phyloP scores from a whole-genome alignment of 1,140 invertebrate species.

The Frieseomelitta varia region DNA sequence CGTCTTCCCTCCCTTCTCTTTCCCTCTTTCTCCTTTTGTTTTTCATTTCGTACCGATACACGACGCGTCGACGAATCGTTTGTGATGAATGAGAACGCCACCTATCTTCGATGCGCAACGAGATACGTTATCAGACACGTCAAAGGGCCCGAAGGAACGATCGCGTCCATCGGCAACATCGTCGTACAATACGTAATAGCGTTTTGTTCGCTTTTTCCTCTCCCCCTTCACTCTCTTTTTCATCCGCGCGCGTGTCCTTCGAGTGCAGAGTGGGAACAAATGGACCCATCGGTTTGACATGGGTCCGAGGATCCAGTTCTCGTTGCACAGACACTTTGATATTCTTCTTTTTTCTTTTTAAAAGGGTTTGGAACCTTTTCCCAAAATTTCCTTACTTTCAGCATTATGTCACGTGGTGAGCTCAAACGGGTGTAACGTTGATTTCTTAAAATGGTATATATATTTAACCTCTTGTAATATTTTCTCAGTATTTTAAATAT shows the following conservation, averaged over 20 bases:
- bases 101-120: slow-evolving; percentile 21
- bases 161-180: neutral
- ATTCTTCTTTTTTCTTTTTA: neutral
- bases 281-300: neutral
- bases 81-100: slow-evolving; percentile 44
- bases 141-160: slow-evolving; percentile 25
- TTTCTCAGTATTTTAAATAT: too few relatives aligned
- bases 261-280: neutral
- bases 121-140: slow-evolving; percentile 22
- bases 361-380: too few relatives aligned
- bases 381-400: too few relatives aligned
- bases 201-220: neutral
- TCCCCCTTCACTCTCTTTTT: neutral
- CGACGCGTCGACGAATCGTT: slow-evolving; percentile 51
- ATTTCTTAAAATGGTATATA: too few relatives aligned
- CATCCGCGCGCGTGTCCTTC: neutral
- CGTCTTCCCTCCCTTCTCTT: neutral
- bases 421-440: too few relatives aligned
- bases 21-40: neutral
- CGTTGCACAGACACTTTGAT: neutral
- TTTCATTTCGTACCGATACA: slow-evolving; percentile 46
- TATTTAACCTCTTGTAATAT: too few relatives aligned
- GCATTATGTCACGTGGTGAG: too few relatives aligned
- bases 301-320: neutral
- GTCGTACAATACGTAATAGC: neutral